phyloP scores from a whole-genome alignment of 2,113 vertebrate species.

The Egretta garzetta region DNA sequence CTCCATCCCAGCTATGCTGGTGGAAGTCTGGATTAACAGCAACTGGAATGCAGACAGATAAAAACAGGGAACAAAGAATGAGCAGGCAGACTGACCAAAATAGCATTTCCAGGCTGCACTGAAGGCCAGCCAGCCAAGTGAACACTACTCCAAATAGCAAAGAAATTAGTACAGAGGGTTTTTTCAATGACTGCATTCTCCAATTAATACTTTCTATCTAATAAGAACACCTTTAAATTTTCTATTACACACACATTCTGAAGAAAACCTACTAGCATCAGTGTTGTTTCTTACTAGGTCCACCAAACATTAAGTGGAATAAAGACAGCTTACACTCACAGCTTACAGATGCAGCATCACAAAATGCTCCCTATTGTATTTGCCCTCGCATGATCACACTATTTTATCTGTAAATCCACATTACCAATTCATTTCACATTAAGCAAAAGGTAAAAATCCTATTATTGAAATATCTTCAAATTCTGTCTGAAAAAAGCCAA shows the following conservation, averaged over 20 bases:
- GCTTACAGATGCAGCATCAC: not conserved
- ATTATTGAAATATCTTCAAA: not conserved
- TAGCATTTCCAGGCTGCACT: not conserved
- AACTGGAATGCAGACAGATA: slow-evolving; percentile 17
- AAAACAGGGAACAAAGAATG: not conserved
- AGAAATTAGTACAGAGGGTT: not conserved
- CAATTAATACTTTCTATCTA: not conserved
- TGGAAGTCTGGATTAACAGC: slow-evolving; percentile 1
- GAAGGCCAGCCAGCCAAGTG: not conserved
- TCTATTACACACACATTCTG: not conserved
- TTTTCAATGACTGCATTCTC: not conserved
- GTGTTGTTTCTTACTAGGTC: not conserved
- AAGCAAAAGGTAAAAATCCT: not conserved
- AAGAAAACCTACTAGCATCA: not conserved
- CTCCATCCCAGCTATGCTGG: not conserved
- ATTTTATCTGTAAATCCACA: not conserved
- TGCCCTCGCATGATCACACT: not conserved
- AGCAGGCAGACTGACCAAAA: not conserved
- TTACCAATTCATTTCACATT: not conserved
- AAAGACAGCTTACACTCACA: not conserved
- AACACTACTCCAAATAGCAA: not conserved
- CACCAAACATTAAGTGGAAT: not conserved
- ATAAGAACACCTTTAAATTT: not conserved
- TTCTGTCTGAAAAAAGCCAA: not conserved
- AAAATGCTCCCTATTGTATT: not conserved